Base-by-base conservation (phyloP, 2,113 vertebrate species). In the Ciconia boyciana region DNA sequence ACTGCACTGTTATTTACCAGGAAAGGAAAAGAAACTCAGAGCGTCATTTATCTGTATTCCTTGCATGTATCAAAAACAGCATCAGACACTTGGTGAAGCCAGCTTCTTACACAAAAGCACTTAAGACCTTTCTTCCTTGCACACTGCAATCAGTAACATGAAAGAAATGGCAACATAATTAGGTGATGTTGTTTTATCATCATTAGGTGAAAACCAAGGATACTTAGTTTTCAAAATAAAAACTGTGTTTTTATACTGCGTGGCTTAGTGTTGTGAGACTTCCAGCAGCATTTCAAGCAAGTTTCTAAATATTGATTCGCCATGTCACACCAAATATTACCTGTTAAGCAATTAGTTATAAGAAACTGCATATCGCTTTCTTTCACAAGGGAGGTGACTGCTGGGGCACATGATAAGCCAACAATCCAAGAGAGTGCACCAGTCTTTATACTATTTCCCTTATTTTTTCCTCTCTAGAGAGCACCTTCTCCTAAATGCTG, bases 1-100 rank as follows among this genome's bases (percentile, higher is more conserved):
- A 99, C 99, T 28, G 99, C 99, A 90, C 99, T 99, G 97, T 97
- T 89, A 81, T 64, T 69, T 57, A 90, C 6, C 71, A 94, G 58
- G 39, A 80, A 90, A 78, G 29, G 21, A 14, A 87, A 74, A 54
- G 54, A 41, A 43, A 19, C 24, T 58, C 64, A 89, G 62, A 81
- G 16, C 0, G 3, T 65, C 48, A 82, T 92, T 93, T 65, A 72
- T 48, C 46, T 80, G 49, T 29, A 85, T 55, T 82, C 36, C 13
- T 61, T 77, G 21, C 55, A 69, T 12, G 16, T 11, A 90, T 11
- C 49, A 82, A 90, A 95, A 58, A 2, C 62, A 89, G 57, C 69
- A 92, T 46, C 70, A 88, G 75, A 66, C 43, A 54, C 22, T n/a
- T 8, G 51, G 13, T 49, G 74, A 83, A 62, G 20, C 48, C 82